Evolutionary conservation across 2,113 vertebrate species (phyloP).

Genomic region (Chaenogobius annularis): DNA sequence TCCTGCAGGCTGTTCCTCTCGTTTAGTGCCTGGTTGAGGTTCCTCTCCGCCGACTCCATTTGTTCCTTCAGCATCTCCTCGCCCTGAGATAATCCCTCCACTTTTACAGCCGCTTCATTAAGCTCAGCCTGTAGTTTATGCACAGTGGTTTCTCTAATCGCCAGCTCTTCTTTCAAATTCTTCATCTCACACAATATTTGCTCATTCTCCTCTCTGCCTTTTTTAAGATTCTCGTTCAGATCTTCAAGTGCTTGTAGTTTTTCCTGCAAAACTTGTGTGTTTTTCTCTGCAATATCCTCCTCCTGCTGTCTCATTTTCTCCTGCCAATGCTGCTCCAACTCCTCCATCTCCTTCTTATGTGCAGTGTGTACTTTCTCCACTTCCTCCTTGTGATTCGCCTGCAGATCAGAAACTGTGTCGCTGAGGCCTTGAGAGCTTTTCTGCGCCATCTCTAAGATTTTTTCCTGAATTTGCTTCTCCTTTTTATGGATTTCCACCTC

Average conservation of each 20-base stretch:
- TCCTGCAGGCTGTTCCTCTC: conserved; percentile 81
- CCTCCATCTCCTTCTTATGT: conserved; percentile 77
- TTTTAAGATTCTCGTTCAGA: conserved; percentile 74
- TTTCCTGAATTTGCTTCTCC: conserved; percentile 85
- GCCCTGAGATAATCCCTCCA: conserved; percentile 74
- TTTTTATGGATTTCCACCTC: conserved; percentile 84
- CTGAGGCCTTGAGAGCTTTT: conserved; percentile 84
- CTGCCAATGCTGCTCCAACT: conserved; percentile 75
- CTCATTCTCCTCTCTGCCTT: conserved; percentile 77
- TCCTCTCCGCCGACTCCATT: conserved; percentile 78
- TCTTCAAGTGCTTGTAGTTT: conserved; percentile 82
- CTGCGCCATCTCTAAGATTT: conserved; percentile 86
- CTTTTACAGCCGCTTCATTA: conserved; percentile 70
- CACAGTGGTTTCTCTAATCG: conserved; percentile 74
- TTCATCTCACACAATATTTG: conserved; percentile 68
- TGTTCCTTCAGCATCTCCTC: conserved; percentile 80
- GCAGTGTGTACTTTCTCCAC: conserved; percentile 76
- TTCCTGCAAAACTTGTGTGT: conserved; percentile 78
- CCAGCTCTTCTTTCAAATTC: conserved; percentile 79
- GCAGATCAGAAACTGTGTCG: conserved; percentile 83
- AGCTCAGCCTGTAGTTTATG: conserved; percentile 85
- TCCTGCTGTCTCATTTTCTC: conserved; percentile 80
- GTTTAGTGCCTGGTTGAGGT: conserved; percentile 78
- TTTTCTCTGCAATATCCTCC: conserved; percentile 82
- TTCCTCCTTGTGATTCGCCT: conserved; percentile 86